These are phyloP conservation scores for Onthophagus sagittarius DNA, from an alignment of 2,888 invertebrate species.

Conservation along the genomic window DNA sequence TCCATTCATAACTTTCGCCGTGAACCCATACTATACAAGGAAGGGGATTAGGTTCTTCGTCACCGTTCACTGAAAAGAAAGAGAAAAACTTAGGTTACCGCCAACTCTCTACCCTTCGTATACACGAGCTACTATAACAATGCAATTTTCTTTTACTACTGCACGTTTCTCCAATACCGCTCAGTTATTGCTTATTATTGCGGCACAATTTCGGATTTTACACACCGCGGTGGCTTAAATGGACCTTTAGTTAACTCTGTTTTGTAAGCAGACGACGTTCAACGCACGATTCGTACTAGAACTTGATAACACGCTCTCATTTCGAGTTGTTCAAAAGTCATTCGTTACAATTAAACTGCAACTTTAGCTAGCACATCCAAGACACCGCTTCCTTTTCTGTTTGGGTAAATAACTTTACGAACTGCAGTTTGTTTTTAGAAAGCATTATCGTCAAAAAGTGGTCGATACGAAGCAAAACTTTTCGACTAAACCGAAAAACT, in stretches of 20 bases:
- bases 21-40: constrained; percentile 88
- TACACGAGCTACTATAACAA: neutral
- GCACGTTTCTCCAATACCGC: constrained; percentile 7
- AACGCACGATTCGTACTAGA: neutral
- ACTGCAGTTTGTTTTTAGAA: neutral
- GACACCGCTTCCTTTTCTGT: neutral
- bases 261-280: neutral
- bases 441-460: neutral
- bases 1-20: constrained; percentile 96
- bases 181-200: neutral
- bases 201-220: neutral
- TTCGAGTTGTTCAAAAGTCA: neutral
- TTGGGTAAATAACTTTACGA: neutral
- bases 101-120: neutral
- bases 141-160: constrained; percentile 7
- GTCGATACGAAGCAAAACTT: neutral
- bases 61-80: constrained; percentile 50
- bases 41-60: constrained; percentile 55
- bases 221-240: neutral
- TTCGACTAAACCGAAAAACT: neutral
- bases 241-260: neutral
- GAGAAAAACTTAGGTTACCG: neutral
- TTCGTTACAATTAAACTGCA: neutral
- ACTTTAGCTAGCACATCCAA: neutral
- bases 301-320: neutral